Base-by-base conservation (phyloP, 1,140 invertebrate genomes). In the Achroia grisella region DNA sequence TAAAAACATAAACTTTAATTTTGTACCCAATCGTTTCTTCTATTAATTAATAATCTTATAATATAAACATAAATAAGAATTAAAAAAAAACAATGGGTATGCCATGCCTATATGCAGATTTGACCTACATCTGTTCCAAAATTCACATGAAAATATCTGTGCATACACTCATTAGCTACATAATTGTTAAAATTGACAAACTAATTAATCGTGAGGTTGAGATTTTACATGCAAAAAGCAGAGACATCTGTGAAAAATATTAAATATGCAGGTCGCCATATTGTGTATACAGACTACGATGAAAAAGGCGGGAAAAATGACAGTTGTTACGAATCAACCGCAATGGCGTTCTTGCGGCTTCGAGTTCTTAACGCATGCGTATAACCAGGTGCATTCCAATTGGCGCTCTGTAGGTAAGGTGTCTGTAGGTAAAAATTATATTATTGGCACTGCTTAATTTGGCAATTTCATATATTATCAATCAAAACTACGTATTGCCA, bases 281-380 rank as follows among this genome's bases (percentile, higher is more conserved):
- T 52, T 39, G 41, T 57, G 58, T 62, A 67, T 65, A 62, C 47
- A n/a, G n/a, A n/a, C 17, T 6, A 23, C 6, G 6, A 56, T 68
- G 52, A 63, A 71, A 67, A 72, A 65, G 52, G 66, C 60, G 66
- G 59, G 61, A 71, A 70, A 73, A 69, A 54, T 75, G 73, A 71
- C 73, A 80, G 71, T 75, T 80, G 73, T 37, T 54, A 56, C 51
- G 60, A 78, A 56, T 75, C 60, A 62, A 68, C 62, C 63, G 61
- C 71, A 60, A 62, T 68, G 63, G 53, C 49, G 32, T 48, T 67
- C 62, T 60, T 53, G 45, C 23, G 72, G 72, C 62, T 79, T 79
- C 73, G 45, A n/a, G 31, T 15, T 17, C 12, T 27, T 49, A 49
- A 60, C 68, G 64, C 69, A 73, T 72, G 75, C 71, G 63, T 55